Conservation (phyloP, 2,113 vertebrate genomes). For the Cepphus grylle region DNA sequence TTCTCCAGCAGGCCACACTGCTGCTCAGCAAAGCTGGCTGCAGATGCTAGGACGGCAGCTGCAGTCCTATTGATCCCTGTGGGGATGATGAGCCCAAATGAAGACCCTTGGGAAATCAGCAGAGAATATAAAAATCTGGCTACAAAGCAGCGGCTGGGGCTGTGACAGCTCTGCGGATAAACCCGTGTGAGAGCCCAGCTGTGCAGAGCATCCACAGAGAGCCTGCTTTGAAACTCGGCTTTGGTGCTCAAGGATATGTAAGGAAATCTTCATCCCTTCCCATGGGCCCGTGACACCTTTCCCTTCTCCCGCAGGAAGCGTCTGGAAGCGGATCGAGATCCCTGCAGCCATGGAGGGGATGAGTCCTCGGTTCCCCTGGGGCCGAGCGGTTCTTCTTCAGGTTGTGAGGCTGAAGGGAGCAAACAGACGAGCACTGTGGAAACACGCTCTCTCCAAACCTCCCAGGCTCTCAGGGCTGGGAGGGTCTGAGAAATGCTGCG, state of each 20-base stretch:
- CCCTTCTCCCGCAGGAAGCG: background rate
- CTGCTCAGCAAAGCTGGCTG: slow-evolving; percentile 37
- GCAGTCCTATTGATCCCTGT: slow-evolving; percentile 48
- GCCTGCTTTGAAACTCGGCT: background rate
- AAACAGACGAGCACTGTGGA: background rate
- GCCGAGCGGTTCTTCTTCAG: background rate
- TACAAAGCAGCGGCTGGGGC: background rate
- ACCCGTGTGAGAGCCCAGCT: background rate
- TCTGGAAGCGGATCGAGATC: background rate
- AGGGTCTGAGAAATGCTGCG: background rate
- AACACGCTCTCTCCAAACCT: background rate
- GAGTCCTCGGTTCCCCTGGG: background rate
- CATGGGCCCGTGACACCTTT: background rate
- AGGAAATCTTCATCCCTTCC: background rate
- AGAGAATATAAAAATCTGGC: slow-evolving; percentile 16
- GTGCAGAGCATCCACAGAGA: background rate
- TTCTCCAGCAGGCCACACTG: slow-evolving; percentile 5
- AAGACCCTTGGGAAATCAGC: slow-evolving; percentile 50
- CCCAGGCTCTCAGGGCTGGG: accelerated
- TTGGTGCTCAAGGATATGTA: background rate
- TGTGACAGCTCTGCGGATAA: background rate
- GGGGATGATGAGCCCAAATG: slow-evolving; percentile 46
- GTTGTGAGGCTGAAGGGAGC: background rate
- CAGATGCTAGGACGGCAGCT: slow-evolving; percentile 23
- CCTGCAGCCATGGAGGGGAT: background rate